Conservation (phyloP, 2,113 vertebrate species). For the Bufo bufo region DNA sequence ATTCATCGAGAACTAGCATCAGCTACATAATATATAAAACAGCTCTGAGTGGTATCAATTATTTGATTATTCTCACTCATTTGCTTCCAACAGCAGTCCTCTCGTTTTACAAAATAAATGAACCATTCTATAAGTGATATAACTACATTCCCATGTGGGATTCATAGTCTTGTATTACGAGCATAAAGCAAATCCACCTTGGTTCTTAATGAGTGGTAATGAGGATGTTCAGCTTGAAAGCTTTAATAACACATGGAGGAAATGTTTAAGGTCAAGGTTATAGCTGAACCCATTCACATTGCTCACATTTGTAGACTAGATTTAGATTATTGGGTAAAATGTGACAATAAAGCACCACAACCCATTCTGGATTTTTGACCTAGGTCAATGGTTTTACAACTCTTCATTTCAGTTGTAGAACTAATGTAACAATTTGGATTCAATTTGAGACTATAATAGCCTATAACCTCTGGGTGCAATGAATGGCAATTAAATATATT, state of each 20-base stretch:
- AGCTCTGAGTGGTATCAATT: slow-evolving; percentile 37
- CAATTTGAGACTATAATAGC: neutral
- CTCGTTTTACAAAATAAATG: slow-evolving; percentile 36
- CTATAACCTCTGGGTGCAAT: neutral
- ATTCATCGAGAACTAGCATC: slow-evolving; percentile 19
- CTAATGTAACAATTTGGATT: neutral
- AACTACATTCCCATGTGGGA: neutral
- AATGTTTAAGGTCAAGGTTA: slow-evolving; percentile 27
- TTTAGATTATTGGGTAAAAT: neutral
- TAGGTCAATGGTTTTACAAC: neutral
- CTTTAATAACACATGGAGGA: neutral
- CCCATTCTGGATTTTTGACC: neutral
- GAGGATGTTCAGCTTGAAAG: slow-evolving; percentile 30
- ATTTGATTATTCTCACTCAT: slow-evolving; percentile 37
- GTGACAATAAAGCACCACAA: neutral
- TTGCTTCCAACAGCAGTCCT: slow-evolving; percentile 6
- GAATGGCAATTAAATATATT: neutral
- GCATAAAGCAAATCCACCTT: slow-evolving; percentile 6
- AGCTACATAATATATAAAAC: slow-evolving; percentile 21
- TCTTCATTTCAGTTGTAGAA: neutral
- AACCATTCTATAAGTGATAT: slow-evolving; percentile 40
- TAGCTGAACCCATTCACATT: neutral
- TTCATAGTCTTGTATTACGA: slow-evolving; percentile 26
- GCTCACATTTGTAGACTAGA: neutral
- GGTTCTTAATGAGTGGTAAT: slow-evolving; percentile 22